Base-by-base conservation (phyloP, 2,888 invertebrate genomes). In the Dynastes tityus region DNA sequence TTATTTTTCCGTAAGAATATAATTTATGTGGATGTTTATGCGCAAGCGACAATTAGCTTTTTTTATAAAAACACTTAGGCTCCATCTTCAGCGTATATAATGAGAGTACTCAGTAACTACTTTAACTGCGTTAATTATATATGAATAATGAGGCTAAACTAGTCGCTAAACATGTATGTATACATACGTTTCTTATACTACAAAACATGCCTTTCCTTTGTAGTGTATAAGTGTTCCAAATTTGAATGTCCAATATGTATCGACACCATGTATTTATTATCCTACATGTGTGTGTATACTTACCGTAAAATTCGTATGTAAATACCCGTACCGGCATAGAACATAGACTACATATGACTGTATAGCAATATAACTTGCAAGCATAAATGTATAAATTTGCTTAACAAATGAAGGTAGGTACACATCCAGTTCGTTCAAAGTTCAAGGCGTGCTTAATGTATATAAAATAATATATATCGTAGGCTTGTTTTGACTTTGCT, bases 341-440 rank as follows among this genome's bases (percentile, higher is more conserved):
- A 29, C 2, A 9, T 61, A 61, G 6, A 22, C 29, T 22, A 45
- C 45, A 3, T 29, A 27, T 29, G 61, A 22, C 6, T 29, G 61
- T 61, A 29, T 0, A 55, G 32, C 32, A 32, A n/a, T 55, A 6
- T n/a, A 8, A 55, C 45, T 45, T 45, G 45, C 45, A 45, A 45
- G 22, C 73, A 27, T 45, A 58, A 61, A 61, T 61, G 40, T 58
- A 73, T 73, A 61, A 73, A 73, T 73, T 73, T 73, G 61, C 22
- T 73, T 61, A 73, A 73, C 73, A 73, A 61, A 58, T 61, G 73
- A 61, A 16, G 16, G 16, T 16, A 40, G 40, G 45, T 61, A 73
- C 58, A 73, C 61, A 73, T 45, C 32, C 73, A 73, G 73, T 37
- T 61, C 53, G 73, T 73, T 40, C 73, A 61, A 73, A 73, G 73